Evolutionary conservation across 2,797 vertebrate species (phyloP).

Genomic region (Notoglanidium macrostoma): DNA sequence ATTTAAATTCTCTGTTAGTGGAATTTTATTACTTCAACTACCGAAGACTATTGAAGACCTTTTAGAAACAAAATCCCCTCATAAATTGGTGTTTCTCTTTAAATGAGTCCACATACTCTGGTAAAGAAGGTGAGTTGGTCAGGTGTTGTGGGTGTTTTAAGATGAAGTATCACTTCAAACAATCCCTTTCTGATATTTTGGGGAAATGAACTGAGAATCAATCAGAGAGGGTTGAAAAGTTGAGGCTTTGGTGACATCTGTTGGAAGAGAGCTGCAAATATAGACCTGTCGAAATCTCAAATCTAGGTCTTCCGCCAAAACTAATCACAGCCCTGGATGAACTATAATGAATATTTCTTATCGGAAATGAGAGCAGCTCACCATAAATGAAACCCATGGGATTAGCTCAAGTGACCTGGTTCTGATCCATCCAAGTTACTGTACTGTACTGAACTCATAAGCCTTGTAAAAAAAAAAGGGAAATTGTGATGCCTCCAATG

Average conservation of each 20-base stretch:
- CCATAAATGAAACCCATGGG: slow-evolving; percentile 1
- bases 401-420: slow-evolving; percentile 12
- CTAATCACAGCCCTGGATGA: background rate
- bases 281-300: background rate
- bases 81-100: background rate
- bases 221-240: background rate
- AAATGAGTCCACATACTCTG: background rate
- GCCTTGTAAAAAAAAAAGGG: background rate
- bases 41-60: background rate
- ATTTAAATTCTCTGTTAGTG: background rate
- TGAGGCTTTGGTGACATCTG: slow-evolving; percentile 40
- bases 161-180: slow-evolving; percentile 5
- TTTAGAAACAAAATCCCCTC: background rate
- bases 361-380: slow-evolving; percentile 16
- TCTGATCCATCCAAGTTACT: slow-evolving; percentile 11
- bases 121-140: background rate
- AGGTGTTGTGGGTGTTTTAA: background rate
- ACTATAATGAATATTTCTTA: slow-evolving; percentile 16
- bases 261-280: slow-evolving; percentile 30
- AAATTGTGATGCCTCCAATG: background rate
- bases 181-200: background rate
- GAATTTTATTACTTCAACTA: background rate
- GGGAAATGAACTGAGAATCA: background rate
- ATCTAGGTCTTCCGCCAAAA: slow-evolving; percentile 12
- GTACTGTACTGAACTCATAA: slow-evolving; percentile 8